phyloP scores from a whole-genome alignment of 1,140 invertebrate species.

The Pantala flavescens region DNA sequence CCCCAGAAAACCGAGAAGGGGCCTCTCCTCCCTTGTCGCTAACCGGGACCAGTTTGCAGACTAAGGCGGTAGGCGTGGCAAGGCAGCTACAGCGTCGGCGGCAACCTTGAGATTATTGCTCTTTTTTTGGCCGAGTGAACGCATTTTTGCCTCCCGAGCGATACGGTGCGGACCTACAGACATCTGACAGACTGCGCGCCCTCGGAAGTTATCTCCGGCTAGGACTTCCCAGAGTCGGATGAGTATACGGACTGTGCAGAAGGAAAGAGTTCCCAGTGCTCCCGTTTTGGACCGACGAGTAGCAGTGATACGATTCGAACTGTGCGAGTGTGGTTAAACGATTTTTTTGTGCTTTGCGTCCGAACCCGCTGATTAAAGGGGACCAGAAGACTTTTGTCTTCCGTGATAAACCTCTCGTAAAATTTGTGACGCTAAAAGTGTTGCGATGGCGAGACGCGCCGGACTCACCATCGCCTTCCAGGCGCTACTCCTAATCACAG shows the following conservation, averaged over 20 bases:
- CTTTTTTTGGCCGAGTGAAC: constrained; percentile 5
- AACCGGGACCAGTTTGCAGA: constrained; percentile 7
- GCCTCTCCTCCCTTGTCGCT: background rate
- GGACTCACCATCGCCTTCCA: background rate
- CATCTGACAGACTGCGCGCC: background rate
- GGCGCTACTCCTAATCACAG: background rate
- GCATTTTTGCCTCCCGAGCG: background rate
- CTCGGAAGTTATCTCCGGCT: background rate
- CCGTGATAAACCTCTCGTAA: background rate
- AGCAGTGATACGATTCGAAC: background rate
- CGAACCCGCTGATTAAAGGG: background rate
- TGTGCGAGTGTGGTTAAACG: background rate
- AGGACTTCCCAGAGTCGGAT: background rate
- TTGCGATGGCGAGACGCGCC: background rate
- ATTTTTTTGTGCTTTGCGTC: background rate
- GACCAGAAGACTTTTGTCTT: background rate
- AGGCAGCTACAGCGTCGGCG: background rate
- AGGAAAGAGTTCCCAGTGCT: background rate
- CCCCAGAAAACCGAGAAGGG: background rate
- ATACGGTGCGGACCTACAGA: background rate
- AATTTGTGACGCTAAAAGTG: background rate
- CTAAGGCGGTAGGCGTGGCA: constrained; percentile 6
- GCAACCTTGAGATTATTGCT: constrained; percentile 5
- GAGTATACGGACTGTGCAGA: background rate
- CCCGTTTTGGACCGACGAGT: background rate